Base-by-base conservation (phyloP, 2,113 vertebrate species). In the Marmota monax region DNA sequence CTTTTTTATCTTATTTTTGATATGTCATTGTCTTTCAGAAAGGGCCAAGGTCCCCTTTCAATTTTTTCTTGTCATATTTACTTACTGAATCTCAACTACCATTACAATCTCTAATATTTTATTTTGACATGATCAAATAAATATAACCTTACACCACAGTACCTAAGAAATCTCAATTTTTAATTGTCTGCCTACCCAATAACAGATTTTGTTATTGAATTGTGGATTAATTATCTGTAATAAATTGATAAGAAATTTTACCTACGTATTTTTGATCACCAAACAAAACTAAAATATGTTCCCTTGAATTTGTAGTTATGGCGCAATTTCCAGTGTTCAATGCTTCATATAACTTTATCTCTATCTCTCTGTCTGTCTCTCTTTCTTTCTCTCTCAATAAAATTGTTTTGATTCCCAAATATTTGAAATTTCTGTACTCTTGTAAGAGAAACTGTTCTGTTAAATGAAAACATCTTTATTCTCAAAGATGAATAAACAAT, bases 221-320 rank as follows among this genome's bases (percentile, higher is more conserved):
- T 4, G 13, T 82, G 42, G 69, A 94, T 95, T 92, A 74, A 87
- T 84, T 95, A 1, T 90, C 65, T 48, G 3, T 79, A 90, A 51
- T 92, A 92, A 90, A 80, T 1, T 42, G 34, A 79, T 29, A 74
- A 87, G 76, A 63, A 69, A 1, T 4, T 94, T 90, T 70, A 74
- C 27, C 76, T 90, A 86, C 89, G 17, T 11, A 74, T 90, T 63
- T 92, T 51, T 84, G 58, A 17, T 80, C 74, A 76, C n/a, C 10
- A 94, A 90, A 92, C 65, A 72, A 53, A 94, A 93, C 63, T 32
- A 27, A 95, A 86, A 25, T 58, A 53, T 51, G 82, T 45, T 89
- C 95, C 34, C 37, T 86, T 90, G 11, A 79, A 12, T 87, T 87
- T 78, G 29, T 53, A 92, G 6, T 61, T 61, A 51, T 61, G 18